Base-by-base conservation (phyloP, 2,113 vertebrate genomes). In the Rhinoderma darwinii region DNA sequence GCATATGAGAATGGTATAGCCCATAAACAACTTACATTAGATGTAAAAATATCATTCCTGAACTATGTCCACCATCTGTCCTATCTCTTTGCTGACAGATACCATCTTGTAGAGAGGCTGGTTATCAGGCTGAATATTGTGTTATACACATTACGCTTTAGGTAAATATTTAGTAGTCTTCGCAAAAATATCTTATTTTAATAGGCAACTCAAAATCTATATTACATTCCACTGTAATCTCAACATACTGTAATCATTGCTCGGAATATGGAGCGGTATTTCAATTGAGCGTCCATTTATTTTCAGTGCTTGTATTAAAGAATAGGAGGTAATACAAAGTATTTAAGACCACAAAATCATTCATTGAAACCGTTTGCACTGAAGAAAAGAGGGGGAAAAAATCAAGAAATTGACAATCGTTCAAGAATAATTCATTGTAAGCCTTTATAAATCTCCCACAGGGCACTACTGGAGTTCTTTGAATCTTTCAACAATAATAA, bases 351-450 rank as follows among this genome's bases (percentile, higher is more conserved):
- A 54, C 75, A 44, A 44, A 85, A 85, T 77, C 37, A 47, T 77
- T 66, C 51, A 85, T 10, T 85, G 27, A 77, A 85, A 77, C 84
- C 44, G 11, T 47, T 63, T 77, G 25, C n/a, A 3, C 4, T 0
- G 63, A 50, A 6, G 6, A 70, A 50, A n/a, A 63, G 74, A 2
- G 1, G 43, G 18, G 15, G 5, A 50, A 43, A 72, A 83, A 83
- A 83, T 72, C 56, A 66, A 82, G 39, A 82, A 56, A 84, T 84
- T 39, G 82, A 76, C 83, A 73, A 84, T 73, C 32, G 25, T 59
- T 84, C 83, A 84, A 9, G 59, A 43, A 37, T 74, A 84, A 84
- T 84, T 84, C 17, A 75, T 84, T 59, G 51, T 74, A 76, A 84
- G 51, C 83, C 51, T 39, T 27, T 84, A 8, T 75, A 37, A 54